Conservation (phyloP, 2,113 vertebrate species). For the Anthoscopus minutus region DNA sequence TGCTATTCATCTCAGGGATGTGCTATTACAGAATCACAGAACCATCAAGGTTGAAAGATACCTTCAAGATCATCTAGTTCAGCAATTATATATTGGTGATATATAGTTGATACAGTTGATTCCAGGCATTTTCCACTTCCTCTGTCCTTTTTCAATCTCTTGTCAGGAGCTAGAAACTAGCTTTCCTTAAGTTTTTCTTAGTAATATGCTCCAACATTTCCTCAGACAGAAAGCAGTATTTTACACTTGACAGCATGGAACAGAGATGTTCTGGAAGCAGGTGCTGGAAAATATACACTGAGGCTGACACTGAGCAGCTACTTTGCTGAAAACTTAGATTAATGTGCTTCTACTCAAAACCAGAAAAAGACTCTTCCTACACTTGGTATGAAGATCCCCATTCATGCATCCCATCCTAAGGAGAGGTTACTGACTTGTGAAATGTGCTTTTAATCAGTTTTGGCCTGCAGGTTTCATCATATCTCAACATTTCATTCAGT, state of each 20-base stretch:
- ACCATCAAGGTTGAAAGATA: not conserved
- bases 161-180: not conserved
- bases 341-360: not conserved
- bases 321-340: not conserved
- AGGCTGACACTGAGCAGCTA: not conserved
- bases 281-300: not conserved
- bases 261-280: not conserved
- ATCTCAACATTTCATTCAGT: not conserved
- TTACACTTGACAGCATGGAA: not conserved
- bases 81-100: not conserved
- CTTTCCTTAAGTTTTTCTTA: not conserved
- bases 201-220: not conserved
- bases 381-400: not conserved
- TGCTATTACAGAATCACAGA: not conserved
- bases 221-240: not conserved
- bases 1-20: not conserved
- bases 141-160: not conserved
- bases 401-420: not conserved
- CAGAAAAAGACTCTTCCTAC: not conserved
- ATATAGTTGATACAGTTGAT: not conserved
- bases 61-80: not conserved
- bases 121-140: not conserved
- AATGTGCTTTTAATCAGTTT: not conserved
- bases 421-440: not conserved
- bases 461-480: not conserved